phyloP scores from a whole-genome alignment of 2,113 vertebrate species.

The Perognathus longimembris region DNA sequence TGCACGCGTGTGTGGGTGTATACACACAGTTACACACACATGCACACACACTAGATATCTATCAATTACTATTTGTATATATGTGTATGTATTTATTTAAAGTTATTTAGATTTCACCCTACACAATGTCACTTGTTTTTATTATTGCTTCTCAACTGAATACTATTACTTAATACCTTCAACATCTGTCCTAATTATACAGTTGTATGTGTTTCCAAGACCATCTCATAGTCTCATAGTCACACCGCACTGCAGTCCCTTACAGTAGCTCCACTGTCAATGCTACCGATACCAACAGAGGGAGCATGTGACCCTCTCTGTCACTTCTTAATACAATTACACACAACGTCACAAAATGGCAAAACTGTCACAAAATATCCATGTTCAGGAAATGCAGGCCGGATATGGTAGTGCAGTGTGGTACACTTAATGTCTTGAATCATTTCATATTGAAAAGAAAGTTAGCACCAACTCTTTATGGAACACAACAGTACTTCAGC shows the following conservation, averaged over 20 bases:
- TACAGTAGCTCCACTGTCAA: not conserved
- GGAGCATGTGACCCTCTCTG: not conserved
- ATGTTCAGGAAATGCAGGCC: not conserved
- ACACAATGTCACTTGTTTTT: not conserved
- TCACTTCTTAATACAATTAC: slow-evolving; percentile 28
- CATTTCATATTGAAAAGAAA: not conserved
- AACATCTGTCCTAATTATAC: not conserved
- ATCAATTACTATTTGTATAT: too few relatives aligned
- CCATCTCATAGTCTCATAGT: not conserved
- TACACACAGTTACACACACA: too few relatives aligned
- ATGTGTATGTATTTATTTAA: too few relatives aligned
- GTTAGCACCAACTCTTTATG: not conserved
- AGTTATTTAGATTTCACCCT: not conserved
- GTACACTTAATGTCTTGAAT: not conserved
- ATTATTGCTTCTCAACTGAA: not conserved
- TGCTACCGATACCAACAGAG: not conserved
- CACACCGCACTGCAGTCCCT: too few relatives aligned
- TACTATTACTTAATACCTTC: not conserved
- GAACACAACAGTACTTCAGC: not conserved
- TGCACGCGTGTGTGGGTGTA: too few relatives aligned
- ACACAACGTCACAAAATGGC: not conserved
- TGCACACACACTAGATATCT: too few relatives aligned
- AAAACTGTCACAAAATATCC: not conserved
- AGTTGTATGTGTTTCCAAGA: not conserved
- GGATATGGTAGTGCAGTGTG: not conserved